A percentile compares a stretch with the other conserved stretches of the same genome.
These are phyloP conservation scores for Nomada goodeniana DNA, from an alignment of 2,888 invertebrate genomes.

Conservation along the genomic window DNA sequence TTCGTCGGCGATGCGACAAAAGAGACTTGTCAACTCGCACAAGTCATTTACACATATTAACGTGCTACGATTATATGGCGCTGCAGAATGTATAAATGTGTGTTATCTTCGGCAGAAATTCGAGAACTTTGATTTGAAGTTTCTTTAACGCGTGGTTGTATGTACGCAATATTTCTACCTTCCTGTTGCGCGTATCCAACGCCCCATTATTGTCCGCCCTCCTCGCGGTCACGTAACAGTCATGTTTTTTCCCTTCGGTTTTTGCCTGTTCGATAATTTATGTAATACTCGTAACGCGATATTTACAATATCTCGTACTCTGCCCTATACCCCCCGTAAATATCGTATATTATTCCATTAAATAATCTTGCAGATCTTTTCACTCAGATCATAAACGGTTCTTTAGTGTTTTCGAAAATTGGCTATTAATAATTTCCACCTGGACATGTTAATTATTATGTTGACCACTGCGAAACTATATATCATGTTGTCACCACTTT, in stretches of 20 bases:
- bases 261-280: constrained; percentile 11
- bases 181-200: not conserved
- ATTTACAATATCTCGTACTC: not conserved
- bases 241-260: constrained; percentile 2
- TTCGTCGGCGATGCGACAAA: constrained; percentile 6
- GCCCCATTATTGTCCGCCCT: not conserved
- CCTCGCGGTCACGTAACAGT: constrained; percentile 16
- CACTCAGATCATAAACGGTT: too few relatives aligned
- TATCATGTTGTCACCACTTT: too few relatives aligned
- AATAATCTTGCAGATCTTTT: too few relatives aligned
- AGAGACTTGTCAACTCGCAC: constrained; percentile 6
- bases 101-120: not conserved
- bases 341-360: not conserved
- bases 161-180: not conserved
- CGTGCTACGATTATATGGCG: not conserved
- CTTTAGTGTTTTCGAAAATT: too few relatives aligned
- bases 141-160: not conserved
- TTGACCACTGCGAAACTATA: too few relatives aligned
- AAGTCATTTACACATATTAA: constrained; percentile 30
- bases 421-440: too few relatives aligned
- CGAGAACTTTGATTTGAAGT: not conserved
- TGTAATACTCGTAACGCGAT: constrained; percentile 28
- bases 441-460: too few relatives aligned
- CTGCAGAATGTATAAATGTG: not conserved
- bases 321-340: not conserved